Evolutionary conservation across 2,797 vertebrate species (phyloP), one percentile per base, ranked within the genome.

Genomic region (Syndactyla subalaris): DNA sequence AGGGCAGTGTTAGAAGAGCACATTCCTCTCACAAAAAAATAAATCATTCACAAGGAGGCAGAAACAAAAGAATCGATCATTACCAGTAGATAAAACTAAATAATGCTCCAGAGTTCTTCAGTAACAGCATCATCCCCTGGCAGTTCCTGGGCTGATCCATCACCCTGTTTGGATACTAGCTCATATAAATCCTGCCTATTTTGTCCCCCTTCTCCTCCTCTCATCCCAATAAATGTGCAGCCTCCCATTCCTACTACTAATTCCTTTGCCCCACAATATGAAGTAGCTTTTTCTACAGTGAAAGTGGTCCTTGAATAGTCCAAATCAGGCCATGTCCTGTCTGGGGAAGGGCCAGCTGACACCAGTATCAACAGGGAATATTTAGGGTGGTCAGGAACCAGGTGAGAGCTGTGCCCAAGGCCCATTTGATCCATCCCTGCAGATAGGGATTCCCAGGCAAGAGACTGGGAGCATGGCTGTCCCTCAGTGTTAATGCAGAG

Each of bases 321-420:
- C 68, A n/a, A 32, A 18, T 7, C 66, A 9, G 18, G 22, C 26
- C 62, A 65, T n/a, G 23, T 10, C 27, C 29, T 26, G 30, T 2
- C 17, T 49, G 39, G 41, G 19, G 81, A 71, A 65, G 24, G 15
- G 9, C 13, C 63, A 39, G 32, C 7, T 10, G 39, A 27, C 26
- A 9, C 45, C 0, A 0, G n/a, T 32, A 45, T 27, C 27, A 26
- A 14, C 49, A 21, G 36, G 23, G 46, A 52, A 32, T 0, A 4
- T 4, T 63, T 26, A 32, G n/a, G 49, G 68, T 26, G 34, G 21
- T 3, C 73, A 38, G 8, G 46, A 49, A 23, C 34, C 46, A 16
- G 13, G 34, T 2, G 41, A 30, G 39, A 78, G 45, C 63, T 54
- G 58, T 45, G 24, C 30, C 66, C 36, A 23, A 16, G 20, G 18